Conservation (phyloP, 2,113 vertebrate genomes). For the Fregetta grallaria region DNA sequence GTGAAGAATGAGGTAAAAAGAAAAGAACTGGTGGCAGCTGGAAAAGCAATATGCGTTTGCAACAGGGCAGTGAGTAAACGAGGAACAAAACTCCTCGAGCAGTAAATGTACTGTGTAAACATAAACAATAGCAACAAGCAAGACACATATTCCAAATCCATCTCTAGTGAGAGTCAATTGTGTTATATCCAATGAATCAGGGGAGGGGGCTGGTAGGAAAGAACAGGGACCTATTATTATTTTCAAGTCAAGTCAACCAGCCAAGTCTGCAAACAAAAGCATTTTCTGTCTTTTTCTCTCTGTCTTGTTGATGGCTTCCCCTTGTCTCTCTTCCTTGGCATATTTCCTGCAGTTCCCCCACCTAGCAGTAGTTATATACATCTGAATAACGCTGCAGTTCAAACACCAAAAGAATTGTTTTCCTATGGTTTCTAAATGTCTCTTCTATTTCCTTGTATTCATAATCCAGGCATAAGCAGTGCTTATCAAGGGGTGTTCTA, state of each 20-base stretch:
- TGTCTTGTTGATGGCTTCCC: constrained; percentile 18
- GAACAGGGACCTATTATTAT: constrained; percentile 26
- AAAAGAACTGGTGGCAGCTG: constrained; percentile 4
- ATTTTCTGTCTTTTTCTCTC: constrained; percentile 43
- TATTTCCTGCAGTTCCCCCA: constrained; percentile 15
- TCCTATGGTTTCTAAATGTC: constrained; percentile 23
- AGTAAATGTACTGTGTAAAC: constrained; percentile 50
- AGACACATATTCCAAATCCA: constrained; percentile 16
- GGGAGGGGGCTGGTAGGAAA: background rate
- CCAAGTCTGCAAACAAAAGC: constrained; percentile 53
- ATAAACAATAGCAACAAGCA: constrained; percentile 46
- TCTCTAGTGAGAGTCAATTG: constrained; percentile 40
- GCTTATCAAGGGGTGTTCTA: background rate
- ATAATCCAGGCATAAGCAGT: background rate
- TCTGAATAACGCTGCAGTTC: constrained; percentile 35
- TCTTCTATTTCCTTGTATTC: constrained; percentile 20
- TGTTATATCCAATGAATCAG: constrained; percentile 10
- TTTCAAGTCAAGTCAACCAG: constrained; percentile 56
- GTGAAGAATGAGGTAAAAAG: background rate
- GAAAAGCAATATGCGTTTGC: constrained; percentile 17
- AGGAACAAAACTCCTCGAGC: constrained; percentile 13
- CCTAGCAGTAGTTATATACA: constrained; percentile 16
- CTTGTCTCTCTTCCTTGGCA: constrained; percentile 32
- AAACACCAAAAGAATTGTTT: constrained; percentile 39
- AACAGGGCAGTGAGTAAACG: background rate